These are phyloP conservation scores for Heteractis magnifica DNA, from an alignment of 92 coral and sea anemone genomes.

Conservation along the genomic window DNA sequence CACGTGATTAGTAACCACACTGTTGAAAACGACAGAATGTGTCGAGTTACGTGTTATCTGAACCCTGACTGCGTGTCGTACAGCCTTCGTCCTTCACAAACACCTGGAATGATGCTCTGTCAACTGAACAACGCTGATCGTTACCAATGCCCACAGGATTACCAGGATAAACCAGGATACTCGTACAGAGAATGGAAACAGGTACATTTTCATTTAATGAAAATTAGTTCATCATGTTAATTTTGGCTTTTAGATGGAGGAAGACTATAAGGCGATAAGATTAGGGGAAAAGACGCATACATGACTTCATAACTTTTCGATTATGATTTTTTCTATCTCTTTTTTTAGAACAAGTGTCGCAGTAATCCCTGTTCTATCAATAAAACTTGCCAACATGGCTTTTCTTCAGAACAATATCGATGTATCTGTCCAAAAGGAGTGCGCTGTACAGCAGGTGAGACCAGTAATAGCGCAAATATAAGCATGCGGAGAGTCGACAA, in stretches of 20 bases:
- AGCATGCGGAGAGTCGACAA: too few species aligned
- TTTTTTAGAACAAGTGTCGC: conserved; percentile 12
- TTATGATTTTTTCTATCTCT: too few species aligned
- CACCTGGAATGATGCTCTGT: too few species aligned
- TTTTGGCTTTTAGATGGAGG: too few species aligned
- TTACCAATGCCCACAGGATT: conserved; percentile 25
- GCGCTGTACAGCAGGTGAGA: too few species aligned
- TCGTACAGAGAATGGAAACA: conserved; percentile 1
- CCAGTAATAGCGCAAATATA: too few species aligned
- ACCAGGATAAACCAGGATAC: conserved; percentile 13
- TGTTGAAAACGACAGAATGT: background rate
- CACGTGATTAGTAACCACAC: conserved; percentile 26
- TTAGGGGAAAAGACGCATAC: too few species aligned
- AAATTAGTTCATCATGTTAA: too few species aligned
- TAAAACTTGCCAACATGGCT: conserved; percentile 16
- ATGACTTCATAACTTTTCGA: too few species aligned
- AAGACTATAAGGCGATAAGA: too few species aligned
- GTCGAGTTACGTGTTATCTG: conserved; percentile 10
- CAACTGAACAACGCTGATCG: too few species aligned
- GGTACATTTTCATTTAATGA: conserved; percentile 10
- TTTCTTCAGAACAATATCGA: conserved; percentile 1
- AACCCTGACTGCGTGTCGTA: conserved; percentile 33
- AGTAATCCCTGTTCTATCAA: conserved; percentile 3
- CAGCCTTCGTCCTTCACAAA: conserved; percentile 17
- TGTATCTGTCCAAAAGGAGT: conserved; percentile 19